Conservation (phyloP, 2,888 invertebrate species). For the Pandemis heparana region DNA sequence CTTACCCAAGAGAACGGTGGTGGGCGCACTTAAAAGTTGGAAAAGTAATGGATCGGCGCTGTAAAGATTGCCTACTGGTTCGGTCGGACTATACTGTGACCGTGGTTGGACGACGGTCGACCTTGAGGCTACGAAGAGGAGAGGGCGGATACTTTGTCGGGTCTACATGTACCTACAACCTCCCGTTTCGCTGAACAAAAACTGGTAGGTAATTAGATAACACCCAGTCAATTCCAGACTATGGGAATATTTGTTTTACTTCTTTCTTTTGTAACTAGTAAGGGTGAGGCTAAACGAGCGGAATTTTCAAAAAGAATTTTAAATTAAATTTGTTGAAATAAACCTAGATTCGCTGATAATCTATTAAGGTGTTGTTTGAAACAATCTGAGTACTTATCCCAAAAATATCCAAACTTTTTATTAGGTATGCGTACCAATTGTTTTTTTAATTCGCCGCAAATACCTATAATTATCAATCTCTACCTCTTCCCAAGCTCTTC, state of each 20-base stretch:
- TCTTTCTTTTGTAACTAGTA: no score
- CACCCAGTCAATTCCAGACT: neutral
- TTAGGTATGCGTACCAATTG: no score
- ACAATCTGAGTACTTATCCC: no score
- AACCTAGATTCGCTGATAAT: no score
- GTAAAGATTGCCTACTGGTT: neutral
- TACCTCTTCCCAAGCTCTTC: neutral
- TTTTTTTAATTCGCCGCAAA: no score
- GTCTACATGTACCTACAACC: neutral
- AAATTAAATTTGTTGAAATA: no score
- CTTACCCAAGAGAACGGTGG: neutral
- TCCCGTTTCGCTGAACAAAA: conserved; percentile 1
- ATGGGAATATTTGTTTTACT: no score
- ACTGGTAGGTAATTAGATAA: conserved; percentile 3
- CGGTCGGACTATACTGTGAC: neutral
- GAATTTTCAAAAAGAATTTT: no score
- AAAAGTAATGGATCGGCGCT: neutral
- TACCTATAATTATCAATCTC: neutral
- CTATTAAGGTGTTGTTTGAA: no score
- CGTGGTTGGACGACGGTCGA: conserved; percentile 41
- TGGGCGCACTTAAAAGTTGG: neutral
- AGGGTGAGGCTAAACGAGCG: no score
- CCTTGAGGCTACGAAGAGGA: conserved; percentile 31
- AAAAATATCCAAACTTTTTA: no score
- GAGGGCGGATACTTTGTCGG: conserved; percentile 5